Base-by-base conservation (phyloP, 1,140 invertebrate species). In the Cyclargus thomasi region DNA sequence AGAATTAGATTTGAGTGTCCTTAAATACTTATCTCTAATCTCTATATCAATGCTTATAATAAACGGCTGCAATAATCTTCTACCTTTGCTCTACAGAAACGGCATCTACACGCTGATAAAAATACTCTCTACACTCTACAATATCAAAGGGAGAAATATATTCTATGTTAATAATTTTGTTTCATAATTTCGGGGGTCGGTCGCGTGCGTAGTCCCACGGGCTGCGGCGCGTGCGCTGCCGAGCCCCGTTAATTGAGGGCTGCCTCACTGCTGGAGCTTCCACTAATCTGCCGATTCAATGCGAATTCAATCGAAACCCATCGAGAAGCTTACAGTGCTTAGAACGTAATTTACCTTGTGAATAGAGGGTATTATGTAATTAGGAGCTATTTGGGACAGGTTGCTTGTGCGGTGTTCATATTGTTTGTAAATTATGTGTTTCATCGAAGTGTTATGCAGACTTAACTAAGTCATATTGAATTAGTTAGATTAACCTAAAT, bases 201-300 rank as follows among this genome's bases (percentile, higher is more conserved):
- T 80, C 87, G 82, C 82, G 87, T 88, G 87, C 74, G 22, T 18
- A 23, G 69, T 88, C 85, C 87, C 87, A 10, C 36, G 87, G 82
- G 87, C 68, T 67, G 70, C 68, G 77, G 77, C 84, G 85, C 82
- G 86, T 89, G 87, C 85, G 78, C 74, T 35, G 39, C 39, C 39
- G 39, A 47, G 65, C 73, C 71, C 68, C 69, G 64, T 71, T 86
- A 85, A 86, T 82, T 84, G 80, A 81, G 81, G 86, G 80, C 74
- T 77, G 72, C 65, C 53, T 76, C 78, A 82, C 70, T 80, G 71
- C 70, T 81, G 67, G 80, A 70, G 81, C 85, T 87, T 85, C 85
- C 77, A 70, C 78, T 81, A 85, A 85, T 86, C 81, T 79, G 74
- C 76, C 77, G 74, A 88, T 80, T 77, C 79, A 76, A 82, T 83